phyloP scores from a whole-genome alignment of 2,888 invertebrate genomes.

The Coelopa pilipes region DNA sequence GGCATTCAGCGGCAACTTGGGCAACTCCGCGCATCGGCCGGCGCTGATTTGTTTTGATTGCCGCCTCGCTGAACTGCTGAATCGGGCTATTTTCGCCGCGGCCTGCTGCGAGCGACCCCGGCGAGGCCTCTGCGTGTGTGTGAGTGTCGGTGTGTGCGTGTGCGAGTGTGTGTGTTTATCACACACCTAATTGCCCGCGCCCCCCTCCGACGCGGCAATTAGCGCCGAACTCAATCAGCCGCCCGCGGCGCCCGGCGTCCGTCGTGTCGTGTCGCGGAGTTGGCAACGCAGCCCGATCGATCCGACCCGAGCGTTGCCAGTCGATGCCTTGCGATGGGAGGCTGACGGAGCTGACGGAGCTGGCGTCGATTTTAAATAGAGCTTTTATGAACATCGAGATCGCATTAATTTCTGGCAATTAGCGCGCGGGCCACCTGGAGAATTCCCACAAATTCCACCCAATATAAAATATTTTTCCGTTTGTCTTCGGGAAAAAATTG shows the following conservation, averaged over 20 bases:
- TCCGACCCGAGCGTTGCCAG: too few species aligned
- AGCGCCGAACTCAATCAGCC: slow-evolving; percentile 23
- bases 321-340: too few species aligned
- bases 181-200: neutral
- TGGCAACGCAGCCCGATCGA: too few species aligned
- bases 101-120: neutral
- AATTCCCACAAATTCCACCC: neutral
- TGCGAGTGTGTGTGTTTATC: neutral
- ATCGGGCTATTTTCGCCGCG: slow-evolving; percentile 6
- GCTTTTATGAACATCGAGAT: neutral
- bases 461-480: neutral
- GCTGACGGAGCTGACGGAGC: too few species aligned
- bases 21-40: neutral
- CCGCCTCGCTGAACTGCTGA: neutral
- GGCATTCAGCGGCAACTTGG: too few species aligned
- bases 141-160: too few species aligned
- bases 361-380: neutral
- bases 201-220: slow-evolving; percentile 17
- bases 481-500: neutral
- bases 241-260: slow-evolving; percentile 5
- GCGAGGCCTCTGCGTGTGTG: too few species aligned
- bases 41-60: slow-evolving; percentile 6
- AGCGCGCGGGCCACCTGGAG: neutral
- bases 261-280: too few species aligned
- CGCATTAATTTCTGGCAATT: slow-evolving; percentile 6